phyloP scores from a whole-genome alignment of 2,888 invertebrate species.

The Ctena decussata region DNA sequence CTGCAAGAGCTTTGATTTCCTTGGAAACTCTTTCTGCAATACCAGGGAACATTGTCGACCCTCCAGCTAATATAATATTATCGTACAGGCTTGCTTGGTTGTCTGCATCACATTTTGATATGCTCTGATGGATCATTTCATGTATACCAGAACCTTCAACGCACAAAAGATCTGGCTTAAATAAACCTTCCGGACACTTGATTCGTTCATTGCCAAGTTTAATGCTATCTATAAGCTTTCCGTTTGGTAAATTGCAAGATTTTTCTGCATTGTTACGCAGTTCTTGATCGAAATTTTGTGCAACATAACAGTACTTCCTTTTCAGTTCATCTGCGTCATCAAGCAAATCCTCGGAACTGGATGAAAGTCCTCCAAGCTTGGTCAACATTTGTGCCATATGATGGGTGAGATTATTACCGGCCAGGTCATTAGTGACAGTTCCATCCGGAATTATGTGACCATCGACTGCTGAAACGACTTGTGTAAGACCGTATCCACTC shows the following conservation, averaged over 20 bases:
- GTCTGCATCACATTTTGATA: constrained; percentile 75
- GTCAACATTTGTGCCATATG: constrained; percentile 1
- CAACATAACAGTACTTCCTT: not conserved
- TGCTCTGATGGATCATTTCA: constrained; percentile 70
- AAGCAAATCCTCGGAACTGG: not conserved
- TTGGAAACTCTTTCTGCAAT: constrained; percentile 99
- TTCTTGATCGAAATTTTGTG: constrained; percentile 8
- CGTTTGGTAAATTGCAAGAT: constrained; percentile 84
- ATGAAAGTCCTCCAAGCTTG: not conserved
- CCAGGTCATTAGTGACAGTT: not conserved
- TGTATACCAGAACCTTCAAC: constrained; percentile 70
- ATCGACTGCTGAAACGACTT: not conserved
- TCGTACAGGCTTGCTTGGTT: constrained; percentile 72
- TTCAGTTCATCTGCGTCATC: not conserved
- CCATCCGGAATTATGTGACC: not conserved
- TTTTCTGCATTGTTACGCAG: no score
- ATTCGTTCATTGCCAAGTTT: not conserved
- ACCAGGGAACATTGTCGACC: constrained; percentile 98
- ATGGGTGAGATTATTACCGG: not conserved
- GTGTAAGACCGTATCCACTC: not conserved
- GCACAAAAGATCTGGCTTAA: constrained; percentile 83
- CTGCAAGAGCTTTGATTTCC: constrained; percentile 95
- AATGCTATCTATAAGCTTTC: constrained; percentile 80
- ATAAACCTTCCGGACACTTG: constrained; percentile 75
- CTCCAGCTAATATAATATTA: constrained; percentile 93